These are phyloP conservation scores for Drosophila anomelani DNA, from an alignment of 2,888 invertebrate species.

Conservation along the genomic window DNA sequence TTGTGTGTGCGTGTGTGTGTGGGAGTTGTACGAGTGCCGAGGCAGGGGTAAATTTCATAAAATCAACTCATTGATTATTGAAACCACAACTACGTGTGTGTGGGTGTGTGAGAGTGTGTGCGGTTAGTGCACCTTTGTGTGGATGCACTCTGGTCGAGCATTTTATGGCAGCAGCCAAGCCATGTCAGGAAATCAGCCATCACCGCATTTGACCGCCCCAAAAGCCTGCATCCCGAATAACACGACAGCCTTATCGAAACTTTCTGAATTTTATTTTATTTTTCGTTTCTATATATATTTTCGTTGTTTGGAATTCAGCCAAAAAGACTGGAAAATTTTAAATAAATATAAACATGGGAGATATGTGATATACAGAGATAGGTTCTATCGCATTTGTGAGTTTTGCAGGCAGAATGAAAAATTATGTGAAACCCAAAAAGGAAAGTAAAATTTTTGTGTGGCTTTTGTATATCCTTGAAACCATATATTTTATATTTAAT, in stretches of 20 bases:
- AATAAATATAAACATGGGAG: constrained; percentile 56
- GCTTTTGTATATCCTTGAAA: not conserved
- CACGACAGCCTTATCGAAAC: constrained; percentile 69
- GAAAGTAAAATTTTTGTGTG: not conserved
- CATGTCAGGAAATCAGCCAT: constrained; percentile 53
- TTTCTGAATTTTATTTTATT: constrained; percentile 44
- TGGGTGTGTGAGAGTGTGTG: not conserved
- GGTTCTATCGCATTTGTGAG: constrained; percentile 7
- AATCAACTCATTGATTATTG: constrained; percentile 80
- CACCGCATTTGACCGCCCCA: constrained; percentile 8
- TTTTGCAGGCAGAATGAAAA: constrained; percentile 17
- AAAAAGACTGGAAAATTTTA: constrained; percentile 68
- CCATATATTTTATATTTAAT: not conserved
- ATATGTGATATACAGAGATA: constrained; percentile 1
- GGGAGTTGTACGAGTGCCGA: constrained; percentile 28
- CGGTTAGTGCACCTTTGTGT: constrained; percentile 61
- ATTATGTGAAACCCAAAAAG: not conserved
- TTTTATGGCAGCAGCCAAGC: constrained; percentile 67
- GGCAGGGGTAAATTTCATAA: constrained; percentile 71
- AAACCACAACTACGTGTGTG: constrained; percentile 70
- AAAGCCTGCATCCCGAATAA: constrained; percentile 29
- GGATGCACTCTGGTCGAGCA: constrained; percentile 70
- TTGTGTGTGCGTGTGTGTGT: not conserved
- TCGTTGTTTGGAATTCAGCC: constrained; percentile 47
- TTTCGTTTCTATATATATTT: constrained; percentile 25